phyloP scores from a whole-genome alignment of 2,113 vertebrate species.

The Lethenteron reissneri region DNA sequence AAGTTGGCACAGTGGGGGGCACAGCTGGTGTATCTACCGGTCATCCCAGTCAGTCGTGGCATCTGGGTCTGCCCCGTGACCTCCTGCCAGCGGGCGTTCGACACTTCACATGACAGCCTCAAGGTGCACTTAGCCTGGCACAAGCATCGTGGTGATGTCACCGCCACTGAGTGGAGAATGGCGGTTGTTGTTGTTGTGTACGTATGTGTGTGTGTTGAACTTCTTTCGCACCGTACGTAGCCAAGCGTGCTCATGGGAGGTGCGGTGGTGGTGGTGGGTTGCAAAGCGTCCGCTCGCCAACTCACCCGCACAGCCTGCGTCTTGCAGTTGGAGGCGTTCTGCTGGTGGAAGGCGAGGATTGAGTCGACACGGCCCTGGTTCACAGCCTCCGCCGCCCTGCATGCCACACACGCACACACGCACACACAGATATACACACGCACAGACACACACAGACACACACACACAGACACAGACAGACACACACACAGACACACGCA shows the following conservation, averaged over 20 bases:
- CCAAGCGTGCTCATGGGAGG: not conserved
- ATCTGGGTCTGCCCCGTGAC: too few species aligned
- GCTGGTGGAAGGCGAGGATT: slow-evolving; percentile 88
- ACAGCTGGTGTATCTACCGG: too few species aligned
- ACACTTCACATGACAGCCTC: too few species aligned
- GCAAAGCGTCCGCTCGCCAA: slow-evolving; percentile 23
- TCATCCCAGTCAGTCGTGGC: too few species aligned
- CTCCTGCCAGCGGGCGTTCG: too few species aligned
- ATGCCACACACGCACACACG: slow-evolving; percentile 16
- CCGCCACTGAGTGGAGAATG: too few species aligned
- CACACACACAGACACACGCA: not conserved
- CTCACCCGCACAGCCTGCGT: slow-evolving; percentile 59
- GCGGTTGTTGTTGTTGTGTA: not conserved
- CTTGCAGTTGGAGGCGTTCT: slow-evolving; percentile 75
- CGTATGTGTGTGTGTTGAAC: not conserved
- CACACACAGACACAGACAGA: not conserved
- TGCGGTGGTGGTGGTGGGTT: not conserved
- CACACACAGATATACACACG: too few species aligned
- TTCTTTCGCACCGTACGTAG: not conserved
- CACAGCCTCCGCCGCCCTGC: slow-evolving; percentile 86
- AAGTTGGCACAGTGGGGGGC: too few species aligned
- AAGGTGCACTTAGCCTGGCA: too few species aligned
- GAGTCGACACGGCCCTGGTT: slow-evolving; percentile 84
- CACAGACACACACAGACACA: not conserved
- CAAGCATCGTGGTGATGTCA: too few species aligned